phyloP scores from a whole-genome alignment of 2,888 invertebrate species.

The Copidosoma aretas region DNA sequence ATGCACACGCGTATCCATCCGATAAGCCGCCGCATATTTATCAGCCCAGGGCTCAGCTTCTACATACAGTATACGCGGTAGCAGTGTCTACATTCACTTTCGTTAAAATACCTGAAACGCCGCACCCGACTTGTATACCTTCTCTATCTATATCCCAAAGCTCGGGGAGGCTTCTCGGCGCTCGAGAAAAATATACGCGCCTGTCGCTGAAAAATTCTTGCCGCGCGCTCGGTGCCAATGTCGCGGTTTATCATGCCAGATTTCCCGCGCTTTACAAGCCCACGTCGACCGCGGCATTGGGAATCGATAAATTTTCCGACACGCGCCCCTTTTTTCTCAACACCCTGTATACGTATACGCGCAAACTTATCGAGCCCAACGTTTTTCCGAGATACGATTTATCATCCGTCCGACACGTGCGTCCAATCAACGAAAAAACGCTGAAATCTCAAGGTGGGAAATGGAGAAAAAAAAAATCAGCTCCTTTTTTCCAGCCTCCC shows the following conservation, averaged over 20 bases:
- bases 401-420: not conserved
- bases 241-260: not conserved
- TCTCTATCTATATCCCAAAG: not conserved
- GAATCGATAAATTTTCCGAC: not conserved
- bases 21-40: slow-evolving; percentile 16
- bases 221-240: not conserved
- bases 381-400: not conserved
- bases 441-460: not conserved
- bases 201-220: not conserved
- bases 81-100: slow-evolving; percentile 23
- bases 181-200: not conserved
- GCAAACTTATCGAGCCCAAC: too few relatives aligned
- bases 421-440: not conserved
- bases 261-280: not conserved
- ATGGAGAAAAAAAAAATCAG: too few relatives aligned
- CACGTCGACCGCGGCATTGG: not conserved
- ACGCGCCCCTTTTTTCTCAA: not conserved
- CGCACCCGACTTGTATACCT: slow-evolving; percentile 8
- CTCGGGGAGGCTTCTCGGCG: too few relatives aligned
- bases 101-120: slow-evolving; percentile 33
- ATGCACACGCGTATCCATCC: not conserved
- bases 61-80: not conserved
- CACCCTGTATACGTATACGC: not conserved
- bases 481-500: not conserved
- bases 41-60: not conserved